phyloP scores from a whole-genome alignment of 2,888 invertebrate species.

The Panopea generosa region DNA sequence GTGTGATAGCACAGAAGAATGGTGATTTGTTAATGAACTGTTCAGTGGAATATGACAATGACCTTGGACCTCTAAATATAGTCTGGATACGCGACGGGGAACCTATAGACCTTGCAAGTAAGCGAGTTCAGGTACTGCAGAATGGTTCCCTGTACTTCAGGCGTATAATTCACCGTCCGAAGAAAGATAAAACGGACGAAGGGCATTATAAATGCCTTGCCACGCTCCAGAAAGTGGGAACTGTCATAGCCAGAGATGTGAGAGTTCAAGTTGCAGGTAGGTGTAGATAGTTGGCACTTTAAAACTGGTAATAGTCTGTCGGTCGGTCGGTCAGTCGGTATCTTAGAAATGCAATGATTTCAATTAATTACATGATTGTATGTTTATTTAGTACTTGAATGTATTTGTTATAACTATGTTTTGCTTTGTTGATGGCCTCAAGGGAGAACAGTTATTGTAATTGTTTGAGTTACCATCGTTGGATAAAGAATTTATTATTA shows the following conservation, averaged over 20 bases:
- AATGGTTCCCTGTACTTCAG: constrained; percentile 70
- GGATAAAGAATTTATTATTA: no score
- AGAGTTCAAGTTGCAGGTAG: constrained; percentile 58
- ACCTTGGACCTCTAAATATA: constrained; percentile 47
- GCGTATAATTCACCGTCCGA: constrained; percentile 63
- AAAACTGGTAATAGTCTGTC: no score
- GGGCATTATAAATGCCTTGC: constrained; percentile 61
- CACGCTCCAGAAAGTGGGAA: constrained; percentile 43
- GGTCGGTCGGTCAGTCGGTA: no score
- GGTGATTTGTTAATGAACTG: constrained; percentile 68
- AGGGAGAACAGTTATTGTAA: no score
- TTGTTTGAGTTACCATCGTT: no score
- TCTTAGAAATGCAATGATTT: no score
- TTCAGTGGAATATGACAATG: constrained; percentile 56
- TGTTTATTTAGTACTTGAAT: no score
- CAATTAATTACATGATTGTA: no score
- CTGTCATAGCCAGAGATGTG: constrained; percentile 54
- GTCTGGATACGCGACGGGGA: constrained; percentile 65
- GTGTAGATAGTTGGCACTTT: no score
- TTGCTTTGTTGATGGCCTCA: no score
- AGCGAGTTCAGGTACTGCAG: constrained; percentile 58
- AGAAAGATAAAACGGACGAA: constrained; percentile 61
- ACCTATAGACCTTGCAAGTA: constrained; percentile 48
- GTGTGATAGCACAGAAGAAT: constrained; percentile 69
- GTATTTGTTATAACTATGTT: no score